A percentile compares a stretch with the other conserved stretches of the same genome.
Evolutionary conservation across 2,888 invertebrate species (phyloP).

Genomic region (Chouioia cunea): DNA sequence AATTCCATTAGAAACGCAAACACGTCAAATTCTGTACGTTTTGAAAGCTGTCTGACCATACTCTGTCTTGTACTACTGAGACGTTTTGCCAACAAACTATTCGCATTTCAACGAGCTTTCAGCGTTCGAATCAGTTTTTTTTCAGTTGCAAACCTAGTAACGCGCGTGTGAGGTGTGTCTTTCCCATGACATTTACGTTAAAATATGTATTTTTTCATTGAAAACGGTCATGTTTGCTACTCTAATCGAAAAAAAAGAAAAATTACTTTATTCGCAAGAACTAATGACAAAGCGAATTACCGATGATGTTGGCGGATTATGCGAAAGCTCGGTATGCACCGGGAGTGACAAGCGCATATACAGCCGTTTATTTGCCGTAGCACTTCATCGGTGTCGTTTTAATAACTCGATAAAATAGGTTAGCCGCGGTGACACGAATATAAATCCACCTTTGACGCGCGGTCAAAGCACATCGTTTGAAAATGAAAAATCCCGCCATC

Average conservation of each 20-base stretch:
- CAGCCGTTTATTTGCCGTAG: constrained; percentile 33
- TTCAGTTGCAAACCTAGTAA: too few species aligned
- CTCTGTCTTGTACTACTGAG: too few species aligned
- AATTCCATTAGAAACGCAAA: too few species aligned
- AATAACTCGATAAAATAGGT: constrained; percentile 31
- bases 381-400: constrained; percentile 23
- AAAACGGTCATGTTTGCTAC: too few species aligned
- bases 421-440: neutral
- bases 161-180: too few species aligned
- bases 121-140: too few species aligned
- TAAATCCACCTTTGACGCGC: constrained; percentile 1
- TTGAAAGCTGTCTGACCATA: too few species aligned
- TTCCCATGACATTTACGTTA: too few species aligned
- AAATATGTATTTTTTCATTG: too few species aligned
- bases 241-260: neutral
- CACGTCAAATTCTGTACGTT: too few species aligned
- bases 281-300: neutral
- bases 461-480: neutral
- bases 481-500: constrained; percentile 21
- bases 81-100: too few species aligned
- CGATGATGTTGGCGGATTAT: neutral
- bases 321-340: constrained; percentile 25
- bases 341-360: constrained; percentile 35
- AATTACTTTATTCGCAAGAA: neutral
- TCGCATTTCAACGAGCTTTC: too few species aligned